Conservation (phyloP, 2,113 vertebrate species). For the Petroica traversi region DNA sequence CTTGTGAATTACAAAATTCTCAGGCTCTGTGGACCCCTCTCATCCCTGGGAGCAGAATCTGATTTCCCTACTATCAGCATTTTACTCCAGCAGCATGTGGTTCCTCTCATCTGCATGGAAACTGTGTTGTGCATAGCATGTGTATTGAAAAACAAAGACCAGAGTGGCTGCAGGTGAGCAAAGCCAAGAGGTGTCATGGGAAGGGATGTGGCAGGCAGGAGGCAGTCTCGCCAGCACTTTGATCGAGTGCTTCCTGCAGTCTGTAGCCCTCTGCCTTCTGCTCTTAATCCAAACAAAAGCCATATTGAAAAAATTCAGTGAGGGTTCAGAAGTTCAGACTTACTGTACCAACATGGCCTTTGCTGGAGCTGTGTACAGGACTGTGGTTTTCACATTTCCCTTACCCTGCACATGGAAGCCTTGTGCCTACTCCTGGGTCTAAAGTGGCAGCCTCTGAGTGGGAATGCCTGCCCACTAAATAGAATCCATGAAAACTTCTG, state of each 20-base stretch:
- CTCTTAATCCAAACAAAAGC: constrained; percentile 58
- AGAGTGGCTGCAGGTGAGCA: constrained; percentile 49
- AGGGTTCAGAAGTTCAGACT: constrained; percentile 45
- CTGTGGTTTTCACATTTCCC: not conserved
- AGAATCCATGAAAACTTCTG: not conserved
- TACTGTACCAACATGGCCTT: not conserved
- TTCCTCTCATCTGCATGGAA: constrained; percentile 31
- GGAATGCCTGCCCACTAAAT: not conserved
- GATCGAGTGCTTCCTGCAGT: constrained; percentile 57
- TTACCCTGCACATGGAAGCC: not conserved
- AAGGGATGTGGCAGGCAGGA: constrained; percentile 52
- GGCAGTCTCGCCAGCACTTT: constrained; percentile 53
- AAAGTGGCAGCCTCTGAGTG: not conserved
- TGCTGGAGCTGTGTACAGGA: not conserved
- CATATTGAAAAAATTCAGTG: constrained; percentile 21
- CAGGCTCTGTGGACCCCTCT: not conserved
- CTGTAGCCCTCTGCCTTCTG: constrained; percentile 39
- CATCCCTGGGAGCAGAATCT: not conserved
- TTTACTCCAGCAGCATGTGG: constrained; percentile 20
- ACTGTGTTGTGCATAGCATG: not conserved
- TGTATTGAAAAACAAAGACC: constrained; percentile 32
- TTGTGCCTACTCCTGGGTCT: not conserved
- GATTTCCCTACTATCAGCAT: not conserved
- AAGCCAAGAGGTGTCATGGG: constrained; percentile 48
- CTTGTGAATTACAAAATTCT: not conserved